A percentile compares a stretch with the other conserved stretches of the same genome.
phyloP scores from a whole-genome alignment of 2,888 invertebrate species.

The Incurvaria masculella region DNA sequence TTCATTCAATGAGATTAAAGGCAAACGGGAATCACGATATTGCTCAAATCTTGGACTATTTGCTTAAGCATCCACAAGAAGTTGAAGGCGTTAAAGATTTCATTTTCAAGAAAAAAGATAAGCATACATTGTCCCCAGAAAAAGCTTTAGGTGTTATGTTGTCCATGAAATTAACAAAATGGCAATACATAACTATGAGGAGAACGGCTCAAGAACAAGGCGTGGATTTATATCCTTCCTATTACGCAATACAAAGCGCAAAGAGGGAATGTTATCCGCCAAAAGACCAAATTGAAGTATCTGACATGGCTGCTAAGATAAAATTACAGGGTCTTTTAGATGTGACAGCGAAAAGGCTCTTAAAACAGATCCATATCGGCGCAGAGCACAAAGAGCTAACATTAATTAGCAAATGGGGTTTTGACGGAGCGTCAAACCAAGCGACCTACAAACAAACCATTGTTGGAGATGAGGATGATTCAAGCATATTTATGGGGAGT shows the following conservation, averaged over 20 bases:
- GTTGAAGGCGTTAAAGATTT: background rate
- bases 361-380: background rate
- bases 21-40: background rate
- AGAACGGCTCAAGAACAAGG: constrained; percentile 2
- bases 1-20: background rate
- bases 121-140: background rate
- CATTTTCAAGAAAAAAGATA: background rate
- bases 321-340: constrained; percentile 4
- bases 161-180: constrained; percentile 3
- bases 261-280: constrained; percentile 2
- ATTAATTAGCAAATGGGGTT: constrained; percentile 6
- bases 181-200: constrained; percentile 4
- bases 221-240: constrained; percentile 1
- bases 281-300: background rate
- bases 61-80: background rate
- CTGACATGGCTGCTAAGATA: constrained; percentile 1
- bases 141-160: constrained; percentile 3
- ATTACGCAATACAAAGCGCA: constrained; percentile 4
- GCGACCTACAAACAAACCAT: background rate
- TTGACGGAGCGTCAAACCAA: constrained; percentile 5
- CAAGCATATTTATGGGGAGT: background rate
- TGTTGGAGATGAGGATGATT: background rate
- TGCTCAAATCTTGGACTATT: background rate
- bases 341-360: constrained; percentile 2
- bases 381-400: background rate